Conservation (phyloP, 2,888 invertebrate species). For the Scotopteryx bipunctaria region DNA sequence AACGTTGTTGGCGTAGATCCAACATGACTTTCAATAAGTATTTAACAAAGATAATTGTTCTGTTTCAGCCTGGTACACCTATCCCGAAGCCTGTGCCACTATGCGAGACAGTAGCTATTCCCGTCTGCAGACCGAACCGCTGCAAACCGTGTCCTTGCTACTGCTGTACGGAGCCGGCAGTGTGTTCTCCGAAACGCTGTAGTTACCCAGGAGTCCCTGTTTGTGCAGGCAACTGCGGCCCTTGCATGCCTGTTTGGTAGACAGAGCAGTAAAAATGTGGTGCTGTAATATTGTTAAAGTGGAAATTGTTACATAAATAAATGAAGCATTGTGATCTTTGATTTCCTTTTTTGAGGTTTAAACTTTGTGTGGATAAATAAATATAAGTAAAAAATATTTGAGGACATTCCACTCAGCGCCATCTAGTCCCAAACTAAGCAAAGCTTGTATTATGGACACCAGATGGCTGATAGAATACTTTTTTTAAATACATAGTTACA, state of each 20-base stretch:
- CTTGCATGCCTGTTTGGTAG: slow-evolving; percentile 77
- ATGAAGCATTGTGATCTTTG: background rate
- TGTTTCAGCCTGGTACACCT: slow-evolving; percentile 51
- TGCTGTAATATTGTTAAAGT: slow-evolving; percentile 2
- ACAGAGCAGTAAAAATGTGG: slow-evolving; percentile 1
- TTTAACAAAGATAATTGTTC: slow-evolving; percentile 10
- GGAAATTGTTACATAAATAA: background rate
- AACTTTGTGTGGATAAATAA: too few relatives aligned
- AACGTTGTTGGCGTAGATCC: slow-evolving; percentile 7
- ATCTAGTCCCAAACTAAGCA: too few relatives aligned
- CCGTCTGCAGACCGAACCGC: slow-evolving; percentile 77
- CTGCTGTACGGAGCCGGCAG: slow-evolving; percentile 70
- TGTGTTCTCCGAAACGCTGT: slow-evolving; percentile 68
- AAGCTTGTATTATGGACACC: too few relatives aligned
- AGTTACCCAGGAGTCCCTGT: slow-evolving; percentile 73
- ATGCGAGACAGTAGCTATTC: slow-evolving; percentile 73
- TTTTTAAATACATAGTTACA: too few relatives aligned
- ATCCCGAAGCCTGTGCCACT: slow-evolving; percentile 51
- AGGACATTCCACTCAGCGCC: too few relatives aligned
- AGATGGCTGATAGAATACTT: too few relatives aligned
- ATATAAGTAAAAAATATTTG: too few relatives aligned
- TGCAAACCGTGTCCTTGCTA: slow-evolving; percentile 83
- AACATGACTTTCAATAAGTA: slow-evolving; percentile 12
- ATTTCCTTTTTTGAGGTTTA: too few relatives aligned
- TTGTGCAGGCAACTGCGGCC: slow-evolving; percentile 64